Evolutionary conservation across 1,140 invertebrate species (phyloP), one percentile per base, ranked within the genome.

Genomic region (Heliconius himera): DNA sequence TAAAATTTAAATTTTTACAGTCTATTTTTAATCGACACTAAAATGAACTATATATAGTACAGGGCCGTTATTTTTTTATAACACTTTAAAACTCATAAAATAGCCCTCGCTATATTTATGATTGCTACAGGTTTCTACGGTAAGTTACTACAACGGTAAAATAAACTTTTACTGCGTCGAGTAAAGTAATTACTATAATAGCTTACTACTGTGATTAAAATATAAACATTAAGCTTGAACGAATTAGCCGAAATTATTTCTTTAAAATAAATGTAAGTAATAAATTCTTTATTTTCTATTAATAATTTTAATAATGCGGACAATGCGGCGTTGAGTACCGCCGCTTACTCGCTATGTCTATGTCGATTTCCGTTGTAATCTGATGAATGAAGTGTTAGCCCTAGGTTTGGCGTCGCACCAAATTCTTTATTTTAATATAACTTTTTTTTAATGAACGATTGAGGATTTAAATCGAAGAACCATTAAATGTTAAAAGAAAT

Each of bases 151-250:
- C 13, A 16, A 66, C 60, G 26, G 11, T 66, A 29, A 66, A 26
- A 60, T 60, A 60, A 66, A 66, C 60, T 66, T 66, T 66, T 66
- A 66, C 60, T 66, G 60, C 60, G 1, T 29, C 6, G 60, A 66
- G 3, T 66, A n/a, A 66, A 29, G 60, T 66, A 16, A 66, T 66
- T 66, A 66, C 3, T n/a, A 29, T 26, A 29, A 29, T 13, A 29
- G 26, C 26, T 66, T 66, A 29, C 9, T 26, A 29, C 60, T 66
- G 60, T 29, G 26, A 29, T 66, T 66, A 66, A 66, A 66, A 66
- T 66, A 66, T 66, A 29, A 66, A 66, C 29, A 66, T 60, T 26
- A 66, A 13, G 22, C 2, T 66, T 16, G 22, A 26, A 66, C 11
- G 11, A 29, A 66, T 29, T 66, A 66, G 13, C 3, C 2, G 8